Evolutionary conservation across 2,113 vertebrate species (phyloP).

Genomic region (Hyaena hyaena): DNA sequence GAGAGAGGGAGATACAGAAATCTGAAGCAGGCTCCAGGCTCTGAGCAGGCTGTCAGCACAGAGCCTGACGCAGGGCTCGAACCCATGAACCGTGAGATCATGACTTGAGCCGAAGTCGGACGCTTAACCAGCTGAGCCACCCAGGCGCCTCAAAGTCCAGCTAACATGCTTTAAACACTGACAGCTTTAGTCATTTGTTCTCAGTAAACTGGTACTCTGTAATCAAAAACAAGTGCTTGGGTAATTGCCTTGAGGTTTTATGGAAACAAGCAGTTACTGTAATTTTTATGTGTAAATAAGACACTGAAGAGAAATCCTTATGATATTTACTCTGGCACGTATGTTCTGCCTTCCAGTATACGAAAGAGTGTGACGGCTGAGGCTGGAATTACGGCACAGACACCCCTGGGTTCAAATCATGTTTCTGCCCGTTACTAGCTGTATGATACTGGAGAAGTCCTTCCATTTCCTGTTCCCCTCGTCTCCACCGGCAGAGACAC

Average conservation of each 20-base stretch:
- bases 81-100: no score
- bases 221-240: conserved; percentile 42
- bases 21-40: no score
- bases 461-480: background rate
- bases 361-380: background rate
- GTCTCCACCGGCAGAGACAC: background rate
- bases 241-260: background rate
- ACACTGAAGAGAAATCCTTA: background rate
- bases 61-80: no score
- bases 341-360: background rate
- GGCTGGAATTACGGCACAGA: background rate
- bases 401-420: background rate
- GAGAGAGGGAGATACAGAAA: no score
- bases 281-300: background rate
- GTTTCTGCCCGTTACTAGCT: background rate
- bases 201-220: background rate
- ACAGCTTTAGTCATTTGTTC: background rate
- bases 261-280: conserved; percentile 15
- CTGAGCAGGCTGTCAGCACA: no score
- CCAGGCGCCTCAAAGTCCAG: no score
- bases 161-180: background rate
- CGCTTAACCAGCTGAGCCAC: no score
- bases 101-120: no score
- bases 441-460: background rate
- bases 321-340: background rate